Evolutionary conservation across 2,888 invertebrate species (phyloP).

Genomic region (Palloptera scutellata): DNA sequence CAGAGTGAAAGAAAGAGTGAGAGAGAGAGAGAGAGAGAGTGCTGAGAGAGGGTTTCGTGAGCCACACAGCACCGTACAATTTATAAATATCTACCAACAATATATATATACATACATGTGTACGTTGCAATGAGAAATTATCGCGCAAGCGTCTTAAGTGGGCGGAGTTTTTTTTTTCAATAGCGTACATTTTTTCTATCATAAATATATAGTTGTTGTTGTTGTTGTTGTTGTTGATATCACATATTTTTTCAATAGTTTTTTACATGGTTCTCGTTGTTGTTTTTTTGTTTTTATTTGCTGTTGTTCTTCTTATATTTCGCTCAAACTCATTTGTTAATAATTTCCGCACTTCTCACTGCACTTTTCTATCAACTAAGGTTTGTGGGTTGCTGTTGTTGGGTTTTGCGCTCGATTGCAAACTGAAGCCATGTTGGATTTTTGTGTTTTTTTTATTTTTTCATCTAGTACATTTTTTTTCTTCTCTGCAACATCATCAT

Average conservation of each 20-base stretch:
- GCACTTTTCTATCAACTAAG: neutral
- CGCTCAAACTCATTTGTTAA: too few relatives aligned
- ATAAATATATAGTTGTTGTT: slow-evolving; percentile 1
- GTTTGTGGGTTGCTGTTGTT: slow-evolving; percentile 18
- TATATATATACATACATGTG: too few relatives aligned
- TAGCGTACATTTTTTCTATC: neutral
- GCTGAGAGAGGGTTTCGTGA: too few relatives aligned
- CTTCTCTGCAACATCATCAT: neutral
- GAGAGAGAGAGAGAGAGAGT: too few relatives aligned
- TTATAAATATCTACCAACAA: too few relatives aligned
- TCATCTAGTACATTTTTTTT: neutral
- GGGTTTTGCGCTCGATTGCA: slow-evolving; percentile 14
- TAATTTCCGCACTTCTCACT: neutral
- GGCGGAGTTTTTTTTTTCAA: slow-evolving; percentile 57
- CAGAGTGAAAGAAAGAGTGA: neutral
- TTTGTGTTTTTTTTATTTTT: slow-evolving; percentile 30
- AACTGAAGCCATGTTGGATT: slow-evolving; percentile 44
- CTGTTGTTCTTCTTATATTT: neutral
- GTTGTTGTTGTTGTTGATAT: slow-evolving; percentile 1
- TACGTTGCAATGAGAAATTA: slow-evolving; percentile 30
- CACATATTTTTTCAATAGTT: neutral
- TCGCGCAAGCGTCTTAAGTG: slow-evolving; percentile 58
- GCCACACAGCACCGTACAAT: too few relatives aligned
- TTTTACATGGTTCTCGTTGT: neutral
- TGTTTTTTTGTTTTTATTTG: neutral